Evolutionary conservation across 2,888 invertebrate genomes (phyloP), one percentile per base, ranked within the genome.

Genomic region (Nomada lathburiana): DNA sequence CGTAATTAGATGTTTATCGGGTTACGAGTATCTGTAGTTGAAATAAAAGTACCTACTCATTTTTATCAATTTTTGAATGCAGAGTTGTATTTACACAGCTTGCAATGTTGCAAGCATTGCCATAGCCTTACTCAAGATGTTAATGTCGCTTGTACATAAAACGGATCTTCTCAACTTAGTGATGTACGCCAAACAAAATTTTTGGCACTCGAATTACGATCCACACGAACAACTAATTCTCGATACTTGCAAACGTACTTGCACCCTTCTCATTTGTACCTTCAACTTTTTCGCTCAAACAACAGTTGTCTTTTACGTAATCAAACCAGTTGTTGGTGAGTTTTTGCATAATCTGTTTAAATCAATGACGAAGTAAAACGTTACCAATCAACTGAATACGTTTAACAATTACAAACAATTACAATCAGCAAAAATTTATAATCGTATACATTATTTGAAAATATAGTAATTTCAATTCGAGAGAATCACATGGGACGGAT

Each of bases 71-170:
- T 57, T 4, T 57, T 9, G 36, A 44, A 88, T 86, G 44, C 73
- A 90, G 90, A 86, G 84, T 0, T 18, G 68, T 23, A 77, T 84
- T 44, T 88, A 86, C 36, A 74, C 64, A 42, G 36, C 76, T 2
- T 86, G 86, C 71, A 84, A 76, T 2, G 59, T 82, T 4, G 62
- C 88, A 76, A 82, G 84, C 1, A 50, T 90, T 18, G 16, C 83
- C 2, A 70, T 87, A 53, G 83, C 83, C 7, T 10, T 84, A 11
- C 52, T 76, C 10, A 90, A 90, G 69, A 55, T 86, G 5, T 29
- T 85, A 0, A 73, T 86, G 9, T 76, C 85, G 44, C 67, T 82
- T 0, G 7, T 60, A 23, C 68, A 84, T 52, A 86, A 80, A 10
- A 53, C 74, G 11, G 55, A 80, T 2, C 55, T 88, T 3, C 10